Evolutionary conservation across 1,140 invertebrate genomes (phyloP).

Genomic region (Rhyacophila brunnea): DNA sequence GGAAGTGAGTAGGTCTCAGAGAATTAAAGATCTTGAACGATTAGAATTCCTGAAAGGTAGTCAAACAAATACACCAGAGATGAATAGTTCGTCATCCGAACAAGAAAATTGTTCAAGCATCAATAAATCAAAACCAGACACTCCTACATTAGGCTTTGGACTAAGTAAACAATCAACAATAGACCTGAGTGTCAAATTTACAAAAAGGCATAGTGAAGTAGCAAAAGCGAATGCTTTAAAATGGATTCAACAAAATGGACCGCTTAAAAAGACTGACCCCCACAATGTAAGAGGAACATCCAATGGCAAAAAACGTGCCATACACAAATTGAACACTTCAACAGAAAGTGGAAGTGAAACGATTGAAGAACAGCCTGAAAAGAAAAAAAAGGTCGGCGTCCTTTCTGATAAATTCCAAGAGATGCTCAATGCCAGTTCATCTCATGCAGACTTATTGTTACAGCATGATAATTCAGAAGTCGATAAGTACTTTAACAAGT

Average conservation of each 20-base stretch:
- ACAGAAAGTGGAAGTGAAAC: slow-evolving; percentile 48
- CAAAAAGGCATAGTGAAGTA: slow-evolving; percentile 54
- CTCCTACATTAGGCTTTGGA: slow-evolving; percentile 46
- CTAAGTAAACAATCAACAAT: slow-evolving; percentile 54
- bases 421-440: slow-evolving; percentile 76
- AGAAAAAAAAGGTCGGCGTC: slow-evolving; percentile 47
- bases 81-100: not conserved
- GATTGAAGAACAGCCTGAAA: slow-evolving; percentile 51
- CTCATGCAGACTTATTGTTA: slow-evolving; percentile 73
- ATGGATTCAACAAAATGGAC: slow-evolving; percentile 64
- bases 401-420: slow-evolving; percentile 71
- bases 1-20: slow-evolving; percentile 58
- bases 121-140: slow-evolving; percentile 1
- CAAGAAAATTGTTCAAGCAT: not conserved
- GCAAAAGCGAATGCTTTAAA: slow-evolving; percentile 70
- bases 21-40: slow-evolving; percentile 60
- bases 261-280: slow-evolving; percentile 65
- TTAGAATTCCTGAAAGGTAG: slow-evolving; percentile 55
- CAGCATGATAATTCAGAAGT: slow-evolving; percentile 70
- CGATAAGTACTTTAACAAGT: slow-evolving; percentile 83
- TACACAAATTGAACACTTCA: slow-evolving; percentile 49
- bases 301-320: slow-evolving; percentile 56
- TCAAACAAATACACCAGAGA: slow-evolving; percentile 19
- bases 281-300: slow-evolving; percentile 62
- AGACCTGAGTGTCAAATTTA: slow-evolving; percentile 62